Conservation (phyloP, 2,113 vertebrate genomes). For the Microcebus ravelobensis region DNA sequence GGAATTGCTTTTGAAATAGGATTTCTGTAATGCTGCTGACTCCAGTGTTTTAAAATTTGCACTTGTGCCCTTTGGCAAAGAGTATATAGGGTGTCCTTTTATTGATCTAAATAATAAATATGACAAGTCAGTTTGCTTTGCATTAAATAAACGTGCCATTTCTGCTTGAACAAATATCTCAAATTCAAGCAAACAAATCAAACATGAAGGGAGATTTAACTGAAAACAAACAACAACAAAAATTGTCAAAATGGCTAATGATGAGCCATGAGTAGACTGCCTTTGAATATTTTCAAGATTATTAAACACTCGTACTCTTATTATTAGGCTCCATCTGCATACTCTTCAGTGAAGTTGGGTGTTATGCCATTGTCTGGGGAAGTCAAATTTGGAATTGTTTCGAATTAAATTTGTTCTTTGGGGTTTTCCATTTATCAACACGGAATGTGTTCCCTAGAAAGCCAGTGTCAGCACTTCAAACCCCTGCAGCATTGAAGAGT, state of each 20-base stretch:
- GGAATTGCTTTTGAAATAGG: conserved; percentile 69
- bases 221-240: conserved; percentile 13
- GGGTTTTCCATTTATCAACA: conserved; percentile 18
- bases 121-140: conserved; percentile 33
- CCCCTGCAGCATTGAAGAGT: neutral
- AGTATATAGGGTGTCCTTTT: conserved; percentile 35
- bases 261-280: neutral
- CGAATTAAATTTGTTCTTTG: conserved; percentile 52
- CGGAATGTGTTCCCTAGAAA: conserved; percentile 23
- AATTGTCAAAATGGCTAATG: neutral
- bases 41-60: conserved; percentile 57
- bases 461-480: neutral
- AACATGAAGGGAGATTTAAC: neutral
- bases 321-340: neutral
- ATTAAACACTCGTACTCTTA: neutral
- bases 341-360: neutral
- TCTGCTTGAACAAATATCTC: conserved; percentile 13
- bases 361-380: neutral
- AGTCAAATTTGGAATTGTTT: conserved; percentile 13
- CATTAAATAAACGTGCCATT: conserved; percentile 33
- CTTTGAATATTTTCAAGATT: neutral
- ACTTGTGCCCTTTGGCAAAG: conserved; percentile 63
- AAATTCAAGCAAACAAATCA: conserved; percentile 54
- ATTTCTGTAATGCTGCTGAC: conserved; percentile 61
- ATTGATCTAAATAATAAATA: conserved; percentile 68